Evolutionary conservation across 2,888 invertebrate genomes (phyloP).

Genomic region (Hydriomena furcata): DNA sequence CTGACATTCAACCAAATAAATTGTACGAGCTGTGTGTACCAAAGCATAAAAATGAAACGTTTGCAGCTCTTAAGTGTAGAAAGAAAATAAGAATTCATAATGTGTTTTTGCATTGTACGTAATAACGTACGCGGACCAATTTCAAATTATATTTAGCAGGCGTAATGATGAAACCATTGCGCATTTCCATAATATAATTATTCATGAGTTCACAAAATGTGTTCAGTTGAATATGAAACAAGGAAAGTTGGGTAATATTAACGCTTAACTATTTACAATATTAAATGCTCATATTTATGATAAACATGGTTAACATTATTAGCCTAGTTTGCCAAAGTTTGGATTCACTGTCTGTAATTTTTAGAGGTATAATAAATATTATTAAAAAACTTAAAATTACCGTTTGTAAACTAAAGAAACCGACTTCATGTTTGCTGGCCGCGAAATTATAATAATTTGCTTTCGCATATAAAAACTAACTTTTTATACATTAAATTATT

Average conservation of each 20-base stretch:
- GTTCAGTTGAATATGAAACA: constrained; percentile 63
- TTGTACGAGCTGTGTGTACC: constrained; percentile 8
- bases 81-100: constrained; percentile 12
- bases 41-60: constrained; percentile 17
- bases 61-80: constrained; percentile 7
- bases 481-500: no score
- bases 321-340: no score
- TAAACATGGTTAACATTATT: no score
- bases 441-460: no score
- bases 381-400: no score
- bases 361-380: no score
- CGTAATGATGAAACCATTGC: constrained; percentile 48
- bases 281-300: background rate
- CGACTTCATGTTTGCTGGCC: no score
- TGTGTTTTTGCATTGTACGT: constrained; percentile 12
- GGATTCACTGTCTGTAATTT: no score
- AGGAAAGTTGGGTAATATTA: constrained; percentile 72
- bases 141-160: constrained; percentile 13
- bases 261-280: constrained; percentile 46
- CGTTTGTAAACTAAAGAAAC: no score
- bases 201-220: constrained; percentile 64
- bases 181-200: constrained; percentile 56
- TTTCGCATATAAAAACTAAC: no score
- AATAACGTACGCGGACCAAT: constrained; percentile 6
- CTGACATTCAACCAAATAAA: constrained; percentile 12